phyloP scores from a whole-genome alignment of 2,888 invertebrate species.

The Euclidia mi region DNA sequence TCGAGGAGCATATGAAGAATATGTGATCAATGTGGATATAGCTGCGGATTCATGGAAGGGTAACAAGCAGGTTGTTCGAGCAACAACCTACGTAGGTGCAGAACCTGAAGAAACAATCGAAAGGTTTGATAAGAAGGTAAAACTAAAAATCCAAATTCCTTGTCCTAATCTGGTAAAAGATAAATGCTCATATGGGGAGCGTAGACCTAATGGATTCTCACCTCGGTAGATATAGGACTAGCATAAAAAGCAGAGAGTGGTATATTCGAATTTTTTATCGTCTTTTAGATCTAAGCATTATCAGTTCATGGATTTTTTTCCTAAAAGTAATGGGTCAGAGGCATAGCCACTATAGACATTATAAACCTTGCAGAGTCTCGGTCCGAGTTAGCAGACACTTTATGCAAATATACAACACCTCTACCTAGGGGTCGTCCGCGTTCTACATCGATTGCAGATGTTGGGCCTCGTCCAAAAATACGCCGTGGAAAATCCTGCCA shows the following conservation, averaged over 20 bases:
- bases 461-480: too few relatives aligned
- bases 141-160: background rate
- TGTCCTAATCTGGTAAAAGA: too few relatives aligned
- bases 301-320: slow-evolving; percentile 34
- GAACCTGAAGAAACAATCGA: slow-evolving; percentile 1
- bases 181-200: slow-evolving; percentile 22
- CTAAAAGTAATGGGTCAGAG: slow-evolving; percentile 6
- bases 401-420: too few relatives aligned
- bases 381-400: background rate
- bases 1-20: slow-evolving; percentile 16
- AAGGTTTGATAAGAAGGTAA: slow-evolving; percentile 3
- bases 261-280: slow-evolving; percentile 42
- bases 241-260: slow-evolving; percentile 42
- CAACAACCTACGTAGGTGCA: background rate
- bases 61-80: slow-evolving; percentile 1
- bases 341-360: slow-evolving; percentile 10
- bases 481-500: too few relatives aligned
- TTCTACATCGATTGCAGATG: too few relatives aligned
- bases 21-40: slow-evolving; percentile 23
- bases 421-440: slow-evolving; percentile 18
- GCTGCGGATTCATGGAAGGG: slow-evolving; percentile 11
- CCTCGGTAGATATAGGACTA: slow-evolving; percentile 35
- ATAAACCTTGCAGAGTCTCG: slow-evolving; percentile 12
- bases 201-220: slow-evolving; percentile 30
- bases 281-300: slow-evolving; percentile 31